Evolutionary conservation across 2,888 invertebrate genomes (phyloP), one percentile per base, ranked within the genome.

Genomic region (Synanthedon vespiformis): DNA sequence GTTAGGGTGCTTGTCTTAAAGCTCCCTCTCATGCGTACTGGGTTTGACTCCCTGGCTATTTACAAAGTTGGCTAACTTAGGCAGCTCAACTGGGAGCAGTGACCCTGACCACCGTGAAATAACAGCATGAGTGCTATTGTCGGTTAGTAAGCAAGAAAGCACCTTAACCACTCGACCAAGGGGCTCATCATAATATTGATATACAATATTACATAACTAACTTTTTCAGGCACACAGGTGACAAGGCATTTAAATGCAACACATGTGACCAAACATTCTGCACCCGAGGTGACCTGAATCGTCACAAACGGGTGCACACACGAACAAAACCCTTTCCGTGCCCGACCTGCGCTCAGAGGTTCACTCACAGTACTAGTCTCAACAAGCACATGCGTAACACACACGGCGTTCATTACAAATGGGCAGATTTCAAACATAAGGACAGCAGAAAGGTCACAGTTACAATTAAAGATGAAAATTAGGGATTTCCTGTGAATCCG

Each of bases 351-450:
- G 60, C 72, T 1, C 82, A 84, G 56, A 70, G 70, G 48, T 87
- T 87, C 56, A 70, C 77, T 16, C 80, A 85, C 53, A 86, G 86
- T 55, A 72, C 81, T 16, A 85, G 84, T 57, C 69, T 88, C 3
- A 88, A 87, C 60, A 87, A 83, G 62, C 88, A 88, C 57, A 82
- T 88, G 79, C 72, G 71, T 41, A 74, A 71, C 34, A 67, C 80
- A 2, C 88, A 88, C 61, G 77, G 80, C 22, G 64, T 84, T 13
- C 65, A 74, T 40, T 85, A 77, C 58, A 82, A 79, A 61, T 84
- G 87, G 81, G 70, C 72, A 48, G 75, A 83, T 56, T 63, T 66
- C 41, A 77, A 68, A 52, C 56, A 53, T 40, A 62, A 58, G 49
- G 55, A 71, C 68, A 58, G 56, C 40, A 62, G 51, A 57, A 60